phyloP scores from a whole-genome alignment of 2,888 invertebrate genomes.

The Synergus gifuensis region DNA sequence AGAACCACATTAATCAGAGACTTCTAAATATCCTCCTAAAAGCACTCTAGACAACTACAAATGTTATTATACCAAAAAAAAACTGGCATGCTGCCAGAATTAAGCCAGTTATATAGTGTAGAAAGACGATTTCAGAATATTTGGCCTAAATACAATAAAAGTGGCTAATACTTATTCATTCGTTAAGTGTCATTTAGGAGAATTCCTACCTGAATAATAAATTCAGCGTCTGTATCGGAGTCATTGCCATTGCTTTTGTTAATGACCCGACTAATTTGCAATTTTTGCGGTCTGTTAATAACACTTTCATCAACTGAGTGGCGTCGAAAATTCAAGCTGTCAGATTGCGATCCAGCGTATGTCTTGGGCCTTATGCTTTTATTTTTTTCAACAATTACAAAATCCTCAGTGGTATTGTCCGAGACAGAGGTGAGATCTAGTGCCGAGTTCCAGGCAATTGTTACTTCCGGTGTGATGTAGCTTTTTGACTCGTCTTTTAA shows the following conservation, averaged over 20 bases:
- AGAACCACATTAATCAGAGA: neutral
- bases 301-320: conserved; percentile 64
- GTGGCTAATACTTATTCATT: neutral
- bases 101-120: neutral
- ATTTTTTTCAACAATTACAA: conserved; percentile 76
- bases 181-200: neutral
- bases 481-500: conserved; percentile 68
- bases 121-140: neutral
- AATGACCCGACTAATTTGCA: conserved; percentile 74
- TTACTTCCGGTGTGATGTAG: conserved; percentile 50
- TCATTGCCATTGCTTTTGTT: conserved; percentile 68
- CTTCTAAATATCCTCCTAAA: neutral
- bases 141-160: too few species aligned
- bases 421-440: conserved; percentile 83
- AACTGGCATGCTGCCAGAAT: conserved; percentile 21
- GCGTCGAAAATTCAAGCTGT: conserved; percentile 64
- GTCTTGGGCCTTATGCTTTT: conserved; percentile 55
- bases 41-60: neutral
- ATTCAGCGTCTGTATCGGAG: conserved; percentile 73
- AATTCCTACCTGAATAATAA: conserved; percentile 71
- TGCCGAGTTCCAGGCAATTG: conserved; percentile 86
- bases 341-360: conserved; percentile 66
- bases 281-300: conserved; percentile 62
- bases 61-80: neutral
- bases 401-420: conserved; percentile 75